Base-by-base conservation (phyloP, 2,113 vertebrate genomes). In the Platysternon megacephalum region DNA sequence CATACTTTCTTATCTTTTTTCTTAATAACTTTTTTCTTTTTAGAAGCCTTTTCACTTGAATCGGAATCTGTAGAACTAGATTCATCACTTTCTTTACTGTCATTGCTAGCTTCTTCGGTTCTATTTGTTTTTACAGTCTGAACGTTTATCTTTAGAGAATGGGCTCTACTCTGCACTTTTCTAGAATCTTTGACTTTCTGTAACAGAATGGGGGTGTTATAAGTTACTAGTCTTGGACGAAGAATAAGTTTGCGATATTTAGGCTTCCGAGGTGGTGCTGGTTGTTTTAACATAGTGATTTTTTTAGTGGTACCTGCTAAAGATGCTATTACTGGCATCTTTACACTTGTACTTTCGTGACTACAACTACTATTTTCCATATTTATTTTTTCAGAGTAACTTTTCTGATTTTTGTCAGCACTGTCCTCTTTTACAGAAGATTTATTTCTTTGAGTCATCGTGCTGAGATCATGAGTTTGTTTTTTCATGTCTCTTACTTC, bases 271-370 rank as follows among this genome's bases (percentile, higher is more conserved):
- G 79, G 87, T 12, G 84, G 94, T 21, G 35, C 76, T 32, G 96
- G 88, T 6, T 97, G 98, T 53, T 96, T 95, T 84, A 90, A 90
- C n/a, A 93, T 94, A 28, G 80, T 53, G 49, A 88, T 55, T 2
- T 93, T 95, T 88, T 96, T 97, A 92, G 95, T 94, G 11, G 98
- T 98, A 95, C 98, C 98, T 5, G 88, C 94, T 56, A 96, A 82
- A 9, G 81, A 80, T 49, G 97, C 90, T 97, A 98, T 99, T 93
- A 95, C 97, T 32, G 97, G 97, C 6, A 97, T 96, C 72, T 28
- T 95, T 91, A 74, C 76, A 53, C n/a, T 28, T 61, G 46, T 2
- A 48, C 32, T 51, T 88, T 48, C 44, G 52, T 19, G 0, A 35
- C 53, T 51, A 52, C 26, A 80, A 32, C 1, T 12, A 11, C 4